Percentiles rank a stretch among this genome's conserved stretches.
Conservation (phyloP, 2,113 vertebrate species). For the Camelus dromedarius region DNA sequence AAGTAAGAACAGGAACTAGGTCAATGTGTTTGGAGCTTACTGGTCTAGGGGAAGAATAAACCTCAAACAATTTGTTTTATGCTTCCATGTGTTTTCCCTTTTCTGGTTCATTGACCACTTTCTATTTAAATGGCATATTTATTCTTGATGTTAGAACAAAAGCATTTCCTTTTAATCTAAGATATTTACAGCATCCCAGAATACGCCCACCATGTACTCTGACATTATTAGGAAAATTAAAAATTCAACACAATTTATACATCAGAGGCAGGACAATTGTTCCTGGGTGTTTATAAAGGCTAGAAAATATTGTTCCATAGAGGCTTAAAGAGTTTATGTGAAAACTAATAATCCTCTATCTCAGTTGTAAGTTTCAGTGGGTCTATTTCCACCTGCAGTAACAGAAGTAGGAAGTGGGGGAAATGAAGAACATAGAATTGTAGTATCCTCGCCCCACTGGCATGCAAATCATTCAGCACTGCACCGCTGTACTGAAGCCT, state of each 20-base stretch:
- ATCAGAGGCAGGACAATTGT: not conserved
- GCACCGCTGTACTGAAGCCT: not conserved
- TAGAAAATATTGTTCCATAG: not conserved
- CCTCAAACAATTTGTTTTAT: not conserved
- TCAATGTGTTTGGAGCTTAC: not conserved
- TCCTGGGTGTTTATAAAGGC: not conserved
- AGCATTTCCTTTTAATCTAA: slow-evolving; percentile 19
- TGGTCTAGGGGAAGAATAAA: not conserved
- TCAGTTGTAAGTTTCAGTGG: not conserved
- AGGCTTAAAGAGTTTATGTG: not conserved
- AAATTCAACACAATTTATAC: not conserved
- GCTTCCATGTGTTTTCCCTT: not conserved
- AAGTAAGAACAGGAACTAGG: not conserved
- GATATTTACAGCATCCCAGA: not conserved
- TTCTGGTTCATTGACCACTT: not conserved
- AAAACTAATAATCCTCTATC: not conserved
- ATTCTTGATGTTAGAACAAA: slow-evolving; percentile 22
- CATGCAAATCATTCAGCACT: slow-evolving; percentile 37
- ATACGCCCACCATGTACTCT: not conserved
- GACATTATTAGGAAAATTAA: not conserved
- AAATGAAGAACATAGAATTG: not conserved
- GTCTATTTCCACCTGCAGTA: not conserved
- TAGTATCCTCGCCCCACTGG: not conserved
- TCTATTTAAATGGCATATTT: not conserved
- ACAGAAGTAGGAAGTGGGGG: not conserved